These are phyloP conservation scores for Conger conger DNA, from an alignment of 2,113 vertebrate genomes.

Conservation along the genomic window DNA sequence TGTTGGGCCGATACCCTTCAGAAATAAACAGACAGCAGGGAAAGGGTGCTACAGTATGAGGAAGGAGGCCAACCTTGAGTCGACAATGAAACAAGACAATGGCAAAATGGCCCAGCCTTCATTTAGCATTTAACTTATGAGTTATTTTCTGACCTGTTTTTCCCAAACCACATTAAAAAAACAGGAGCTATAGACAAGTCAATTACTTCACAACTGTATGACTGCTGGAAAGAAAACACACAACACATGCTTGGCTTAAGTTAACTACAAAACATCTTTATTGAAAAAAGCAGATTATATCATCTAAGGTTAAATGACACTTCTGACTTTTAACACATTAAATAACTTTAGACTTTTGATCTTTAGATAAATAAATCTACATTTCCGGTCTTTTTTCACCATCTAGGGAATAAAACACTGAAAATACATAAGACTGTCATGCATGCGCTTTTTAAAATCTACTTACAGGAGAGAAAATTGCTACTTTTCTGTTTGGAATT, in stretches of 20 bases:
- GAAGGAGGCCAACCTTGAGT: neutral
- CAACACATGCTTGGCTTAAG: conserved; percentile 38
- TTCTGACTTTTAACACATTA: conserved; percentile 85
- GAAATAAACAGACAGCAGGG: conserved; percentile 29
- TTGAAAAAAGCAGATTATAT: conserved; percentile 91
- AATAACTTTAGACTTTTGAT: conserved; percentile 84
- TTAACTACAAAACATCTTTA: conserved; percentile 87
- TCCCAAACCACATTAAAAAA: neutral
- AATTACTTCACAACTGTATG: neutral
- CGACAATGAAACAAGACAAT: neutral
- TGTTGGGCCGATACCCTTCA: conserved; percentile 19
- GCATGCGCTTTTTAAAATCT: conserved; percentile 64
- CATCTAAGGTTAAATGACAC: conserved; percentile 94
- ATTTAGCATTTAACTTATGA: too few relatives aligned
- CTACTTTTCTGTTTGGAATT: conserved; percentile 64
- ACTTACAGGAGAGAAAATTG: conserved; percentile 57
- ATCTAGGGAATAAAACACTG: conserved; percentile 80
- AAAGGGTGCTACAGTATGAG: neutral
- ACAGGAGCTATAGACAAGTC: neutral
- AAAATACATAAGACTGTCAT: conserved; percentile 62
- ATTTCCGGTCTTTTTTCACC: conserved; percentile 74
- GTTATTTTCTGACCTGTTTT: neutral
- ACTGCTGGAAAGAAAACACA: neutral
- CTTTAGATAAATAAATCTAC: conserved; percentile 90
- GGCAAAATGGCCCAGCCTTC: neutral